Evolutionary conservation across 2,888 invertebrate genomes (phyloP), one percentile per base, ranked within the genome.

Genomic region (Dichetophora obliterata): DNA sequence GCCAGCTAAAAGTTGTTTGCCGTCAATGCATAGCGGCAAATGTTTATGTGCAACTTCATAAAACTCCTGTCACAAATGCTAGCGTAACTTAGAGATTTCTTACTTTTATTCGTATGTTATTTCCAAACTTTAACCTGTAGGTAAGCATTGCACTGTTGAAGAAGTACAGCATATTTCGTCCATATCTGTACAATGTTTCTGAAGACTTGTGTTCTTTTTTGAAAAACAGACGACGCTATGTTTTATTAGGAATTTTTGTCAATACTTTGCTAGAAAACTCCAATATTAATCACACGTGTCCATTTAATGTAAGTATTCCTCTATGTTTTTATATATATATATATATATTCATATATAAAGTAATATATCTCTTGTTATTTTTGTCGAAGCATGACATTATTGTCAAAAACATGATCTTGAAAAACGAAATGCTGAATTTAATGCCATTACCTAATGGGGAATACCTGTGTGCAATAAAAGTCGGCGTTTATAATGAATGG

Each of bases 41-140:
- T 5, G 2, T 79, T 3, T 4, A 73, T 16, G 59, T 48, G 2
- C 27, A 73, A 24, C 22, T 79, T 4, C 66, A 65, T 50, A 5
- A 79, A 52, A 5, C n/a, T n/a, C n/a, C 77, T 0, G 43, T 77
- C 1, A 59, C 8, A n/a, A 76, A 79, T 37, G 34, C 76, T 11
- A 37, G 63, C 16, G 79, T 79, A 75, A 52, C 31, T n/a, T 31
- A n/a, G 37, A 3, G 5, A 14, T 5, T 16, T 37, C 0, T 19
- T 31, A 5, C 8, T 37, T 31, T 31, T 31, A 9, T 31, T 3
- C 16, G n/a, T n/a, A n/a, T 2, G 19, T 3, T 11, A 14, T 48
- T 6, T 24, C 16, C 4, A 65, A 27, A 27, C 19, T 6, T 43
- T 24, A 48, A 31, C 27, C 71, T 66, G 27, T 9, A 78, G 76